These are phyloP conservation scores for Cerceris rybyensis DNA, from an alignment of 2,888 invertebrate genomes.

Conservation along the genomic window DNA sequence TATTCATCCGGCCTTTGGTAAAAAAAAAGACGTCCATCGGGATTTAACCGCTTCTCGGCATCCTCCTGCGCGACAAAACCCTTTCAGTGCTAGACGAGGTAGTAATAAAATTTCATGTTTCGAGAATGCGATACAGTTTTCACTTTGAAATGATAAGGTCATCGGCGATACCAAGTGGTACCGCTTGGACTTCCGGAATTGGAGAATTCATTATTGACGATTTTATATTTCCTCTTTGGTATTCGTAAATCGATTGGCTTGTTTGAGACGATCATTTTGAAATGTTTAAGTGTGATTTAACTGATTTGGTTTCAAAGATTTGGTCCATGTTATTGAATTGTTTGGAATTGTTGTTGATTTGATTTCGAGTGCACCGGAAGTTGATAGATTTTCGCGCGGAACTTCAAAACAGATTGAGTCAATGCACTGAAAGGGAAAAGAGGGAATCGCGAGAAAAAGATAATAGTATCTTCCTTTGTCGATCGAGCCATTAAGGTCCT, in stretches of 20 bases:
- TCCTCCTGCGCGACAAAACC: constrained; percentile 36
- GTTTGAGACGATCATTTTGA: no score
- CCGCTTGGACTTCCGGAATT: no score
- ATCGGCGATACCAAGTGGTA: no score
- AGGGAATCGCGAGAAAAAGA: constrained; percentile 29
- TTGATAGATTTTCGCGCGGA: neutral
- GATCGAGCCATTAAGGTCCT: constrained; percentile 12
- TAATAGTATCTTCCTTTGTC: constrained; percentile 4
- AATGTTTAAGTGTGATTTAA: no score
- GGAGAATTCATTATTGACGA: no score
- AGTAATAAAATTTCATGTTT: constrained; percentile 13
- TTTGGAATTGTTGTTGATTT: neutral
- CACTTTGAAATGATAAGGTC: no score
- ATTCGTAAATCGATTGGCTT: no score
- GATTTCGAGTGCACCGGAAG: no score
- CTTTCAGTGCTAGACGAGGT: constrained; percentile 33
- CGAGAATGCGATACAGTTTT: constrained; percentile 3
- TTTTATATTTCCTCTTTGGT: no score
- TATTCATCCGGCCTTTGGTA: constrained; percentile 88
- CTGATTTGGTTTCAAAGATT: no score
- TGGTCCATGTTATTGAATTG: neutral
- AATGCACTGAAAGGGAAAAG: constrained; percentile 22
- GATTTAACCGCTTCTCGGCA: constrained; percentile 26
- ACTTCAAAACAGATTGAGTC: neutral
- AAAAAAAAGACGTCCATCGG: constrained; percentile 69